These are phyloP conservation scores for Myrmophylax atrothorax DNA, from an alignment of 2,113 vertebrate genomes.

Conservation along the genomic window DNA sequence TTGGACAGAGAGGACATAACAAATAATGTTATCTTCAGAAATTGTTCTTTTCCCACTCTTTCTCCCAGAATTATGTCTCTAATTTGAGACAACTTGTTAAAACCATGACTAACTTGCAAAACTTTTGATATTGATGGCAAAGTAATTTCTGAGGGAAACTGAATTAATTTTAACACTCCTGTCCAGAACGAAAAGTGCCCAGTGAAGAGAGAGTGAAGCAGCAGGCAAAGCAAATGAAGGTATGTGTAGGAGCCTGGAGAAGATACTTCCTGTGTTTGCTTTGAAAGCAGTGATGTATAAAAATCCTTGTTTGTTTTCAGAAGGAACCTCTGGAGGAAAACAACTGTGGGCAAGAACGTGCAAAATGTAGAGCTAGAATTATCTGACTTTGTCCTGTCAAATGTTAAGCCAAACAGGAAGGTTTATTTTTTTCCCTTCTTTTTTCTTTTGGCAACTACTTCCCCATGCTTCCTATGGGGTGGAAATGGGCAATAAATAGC, in stretches of 20 bases:
- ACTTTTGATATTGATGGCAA: neutral
- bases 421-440: constrained; percentile 53
- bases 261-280: constrained; percentile 53
- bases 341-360: constrained; percentile 63
- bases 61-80: neutral
- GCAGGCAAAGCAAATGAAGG: neutral
- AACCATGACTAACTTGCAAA: neutral
- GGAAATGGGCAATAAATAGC: constrained; percentile 82
- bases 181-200: neutral
- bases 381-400: constrained; percentile 75
- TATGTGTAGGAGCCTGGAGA: neutral
- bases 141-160: neutral
- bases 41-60: neutral
- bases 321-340: constrained; percentile 61
- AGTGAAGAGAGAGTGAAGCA: neutral
- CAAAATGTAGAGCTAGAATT: constrained; percentile 73
- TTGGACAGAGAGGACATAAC: neutral
- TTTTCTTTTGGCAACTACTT: constrained; percentile 65
- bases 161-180: neutral
- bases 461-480: constrained; percentile 74
- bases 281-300: constrained; percentile 66
- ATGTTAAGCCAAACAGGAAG: constrained; percentile 76
- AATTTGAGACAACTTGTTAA: neutral
- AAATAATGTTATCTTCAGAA: neutral
- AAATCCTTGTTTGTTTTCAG: constrained; percentile 58